phyloP scores from a whole-genome alignment of 2,113 vertebrate species.

The Chiloscyllium plagiosum region DNA sequence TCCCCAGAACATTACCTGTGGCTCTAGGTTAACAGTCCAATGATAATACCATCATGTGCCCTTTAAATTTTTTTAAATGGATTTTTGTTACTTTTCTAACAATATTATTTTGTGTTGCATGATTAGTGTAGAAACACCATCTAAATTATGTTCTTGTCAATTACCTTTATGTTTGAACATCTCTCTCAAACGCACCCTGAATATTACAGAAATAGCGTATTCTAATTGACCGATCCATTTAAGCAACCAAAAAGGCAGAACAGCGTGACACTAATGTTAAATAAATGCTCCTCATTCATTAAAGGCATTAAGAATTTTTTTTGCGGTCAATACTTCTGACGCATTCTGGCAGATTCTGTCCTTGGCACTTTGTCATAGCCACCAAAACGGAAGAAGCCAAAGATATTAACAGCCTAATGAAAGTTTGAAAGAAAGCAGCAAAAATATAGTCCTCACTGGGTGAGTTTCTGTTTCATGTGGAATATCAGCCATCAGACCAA shows the following conservation, averaged over 20 bases:
- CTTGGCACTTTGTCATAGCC: constrained; percentile 95
- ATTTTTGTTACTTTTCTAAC: neutral
- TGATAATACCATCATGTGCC: no score
- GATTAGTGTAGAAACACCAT: neutral
- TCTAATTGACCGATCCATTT: neutral
- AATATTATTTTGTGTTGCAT: neutral
- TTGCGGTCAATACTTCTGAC: neutral
- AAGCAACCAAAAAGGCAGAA: neutral
- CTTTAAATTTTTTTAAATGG: neutral
- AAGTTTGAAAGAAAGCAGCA: constrained; percentile 88
- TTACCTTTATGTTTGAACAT: neutral
- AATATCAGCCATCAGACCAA: constrained; percentile 94
- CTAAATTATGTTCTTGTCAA: neutral
- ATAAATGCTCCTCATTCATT: neutral
- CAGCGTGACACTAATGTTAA: neutral
- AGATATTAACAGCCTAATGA: constrained; percentile 89
- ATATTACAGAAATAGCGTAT: neutral
- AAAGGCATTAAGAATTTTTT: neutral
- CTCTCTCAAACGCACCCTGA: neutral
- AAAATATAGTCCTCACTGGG: constrained; percentile 88
- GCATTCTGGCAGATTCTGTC: constrained; percentile 87
- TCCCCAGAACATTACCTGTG: no score
- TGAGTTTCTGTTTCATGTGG: constrained; percentile 98
- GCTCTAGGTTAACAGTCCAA: no score
- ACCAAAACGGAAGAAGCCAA: constrained; percentile 93